Base-by-base conservation (phyloP, 2,888 invertebrate species). In the Nemapogon koenigi region DNA sequence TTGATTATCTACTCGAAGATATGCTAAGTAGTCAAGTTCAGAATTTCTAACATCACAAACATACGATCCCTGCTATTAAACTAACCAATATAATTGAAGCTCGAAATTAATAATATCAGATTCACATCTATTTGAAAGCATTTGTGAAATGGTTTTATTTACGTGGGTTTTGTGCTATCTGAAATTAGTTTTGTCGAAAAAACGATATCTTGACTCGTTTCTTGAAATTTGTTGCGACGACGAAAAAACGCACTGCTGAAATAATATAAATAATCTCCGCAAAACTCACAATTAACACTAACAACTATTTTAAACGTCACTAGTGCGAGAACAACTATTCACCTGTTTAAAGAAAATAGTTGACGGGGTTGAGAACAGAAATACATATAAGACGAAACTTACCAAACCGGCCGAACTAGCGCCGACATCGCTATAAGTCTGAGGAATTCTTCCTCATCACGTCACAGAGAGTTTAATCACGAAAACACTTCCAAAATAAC, bases 131-230 rank as follows among this genome's bases (percentile, higher is more conserved):
- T 11, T 65, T 70, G 76, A 78, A 78, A 78, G 76, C 76, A 72
- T 73, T 66, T 71, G 78, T 78, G 78, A 78, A 78, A 78, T 78
- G 78, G 78, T 78, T 78, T 78, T 78, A 72, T 65, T 62, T 69
- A 67, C 72, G 76, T 78, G 78, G 78, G 78, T 72, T 76, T 78
- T 37, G 37, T 37, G 37, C 37, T 27, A 37, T 28, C 3, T 4
- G 73, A 64, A 55, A 62, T 33, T 19, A 18, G 19, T 37, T 41
- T 35, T 22, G 28, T 19, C 8, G 14, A 4, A 15, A n/a, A 10
- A 16, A 16, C 17, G 26, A 13, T 14, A 26, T 37, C 29, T 33
- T 33, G 22, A 30, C 22, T 19, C 38, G 39, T 37, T 41, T 39
- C 70, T 66, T 64, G 54, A 59, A 43, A 52, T 53, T 59, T 64